These are phyloP conservation scores for Barypeithes pellucidus DNA, from an alignment of 2,888 invertebrate species.

Conservation along the genomic window DNA sequence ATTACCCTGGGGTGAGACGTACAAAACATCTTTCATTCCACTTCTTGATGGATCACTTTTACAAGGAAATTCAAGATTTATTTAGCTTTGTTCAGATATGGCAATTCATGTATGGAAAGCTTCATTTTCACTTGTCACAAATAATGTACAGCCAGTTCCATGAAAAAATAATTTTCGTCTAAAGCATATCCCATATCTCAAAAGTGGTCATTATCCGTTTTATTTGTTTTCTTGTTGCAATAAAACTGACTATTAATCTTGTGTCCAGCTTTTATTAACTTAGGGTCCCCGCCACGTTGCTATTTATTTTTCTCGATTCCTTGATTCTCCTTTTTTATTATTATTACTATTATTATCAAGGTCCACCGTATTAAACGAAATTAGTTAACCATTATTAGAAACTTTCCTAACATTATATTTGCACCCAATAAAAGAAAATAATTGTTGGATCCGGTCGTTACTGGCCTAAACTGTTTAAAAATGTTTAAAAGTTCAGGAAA, in stretches of 20 bases:
- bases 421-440: too few species aligned
- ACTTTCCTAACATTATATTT: background rate
- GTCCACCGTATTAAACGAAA: constrained; percentile 24
- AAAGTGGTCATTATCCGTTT: constrained; percentile 31
- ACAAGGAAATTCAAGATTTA: too few species aligned
- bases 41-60: too few species aligned
- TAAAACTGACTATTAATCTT: constrained; percentile 48
- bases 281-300: constrained; percentile 34
- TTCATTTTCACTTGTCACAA: too few species aligned
- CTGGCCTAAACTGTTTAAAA: too few species aligned
- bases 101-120: too few species aligned
- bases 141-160: background rate
- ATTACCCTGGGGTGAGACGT: too few species aligned
- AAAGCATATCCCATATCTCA: constrained; percentile 12
- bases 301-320: constrained; percentile 43
- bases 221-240: constrained; percentile 39
- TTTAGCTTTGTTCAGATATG: too few species aligned
- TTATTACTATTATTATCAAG: constrained; percentile 44
- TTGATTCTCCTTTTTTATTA: constrained; percentile 43
- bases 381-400: constrained; percentile 39
- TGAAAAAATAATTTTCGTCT: background rate
- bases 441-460: too few species aligned
- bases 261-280: constrained; percentile 45
- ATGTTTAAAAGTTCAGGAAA: too few species aligned
- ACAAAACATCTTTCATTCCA: too few species aligned